These are phyloP conservation scores for Phoxinus phoxinus DNA, from an alignment of 2,113 vertebrate genomes.

Conservation along the genomic window DNA sequence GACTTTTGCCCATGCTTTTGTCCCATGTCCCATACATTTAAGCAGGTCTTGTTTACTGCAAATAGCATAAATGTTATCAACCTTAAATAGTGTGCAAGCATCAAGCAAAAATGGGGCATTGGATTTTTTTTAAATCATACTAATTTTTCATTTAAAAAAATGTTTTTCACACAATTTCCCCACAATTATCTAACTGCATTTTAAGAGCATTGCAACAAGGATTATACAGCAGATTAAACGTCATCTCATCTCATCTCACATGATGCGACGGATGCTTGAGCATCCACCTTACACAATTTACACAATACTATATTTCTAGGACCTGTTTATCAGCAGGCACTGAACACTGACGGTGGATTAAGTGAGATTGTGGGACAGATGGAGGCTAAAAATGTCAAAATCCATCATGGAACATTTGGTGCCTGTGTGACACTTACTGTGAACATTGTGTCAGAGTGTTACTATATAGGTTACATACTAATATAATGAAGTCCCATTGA, in stretches of 20 bases:
- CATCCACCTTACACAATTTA: neutral
- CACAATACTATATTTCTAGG: neutral
- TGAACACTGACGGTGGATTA: neutral
- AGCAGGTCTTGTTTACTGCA: neutral
- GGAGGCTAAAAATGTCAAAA: conserved; percentile 12
- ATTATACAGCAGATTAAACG: neutral
- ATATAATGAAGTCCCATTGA: neutral
- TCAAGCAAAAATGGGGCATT: neutral
- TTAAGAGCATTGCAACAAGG: neutral
- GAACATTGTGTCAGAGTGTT: neutral
- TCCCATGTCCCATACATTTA: neutral
- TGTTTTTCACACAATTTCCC: too few species aligned
- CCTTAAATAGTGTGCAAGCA: neutral
- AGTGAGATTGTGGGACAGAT: conserved; percentile 12
- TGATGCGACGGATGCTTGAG: neutral
- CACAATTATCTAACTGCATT: neutral
- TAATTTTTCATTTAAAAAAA: too few species aligned
- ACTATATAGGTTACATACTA: neutral
- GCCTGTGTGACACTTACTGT: neutral
- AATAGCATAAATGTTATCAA: neutral
- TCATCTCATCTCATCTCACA: neutral
- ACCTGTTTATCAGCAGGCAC: neutral
- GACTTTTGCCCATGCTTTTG: neutral
- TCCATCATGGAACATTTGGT: conserved; percentile 13
- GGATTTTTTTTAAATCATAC: neutral